A percentile compares a stretch with the other conserved stretches of the same genome.
Evolutionary conservation across 2,113 vertebrate species (phyloP).

Genomic region (Proterorhinus semilunaris): DNA sequence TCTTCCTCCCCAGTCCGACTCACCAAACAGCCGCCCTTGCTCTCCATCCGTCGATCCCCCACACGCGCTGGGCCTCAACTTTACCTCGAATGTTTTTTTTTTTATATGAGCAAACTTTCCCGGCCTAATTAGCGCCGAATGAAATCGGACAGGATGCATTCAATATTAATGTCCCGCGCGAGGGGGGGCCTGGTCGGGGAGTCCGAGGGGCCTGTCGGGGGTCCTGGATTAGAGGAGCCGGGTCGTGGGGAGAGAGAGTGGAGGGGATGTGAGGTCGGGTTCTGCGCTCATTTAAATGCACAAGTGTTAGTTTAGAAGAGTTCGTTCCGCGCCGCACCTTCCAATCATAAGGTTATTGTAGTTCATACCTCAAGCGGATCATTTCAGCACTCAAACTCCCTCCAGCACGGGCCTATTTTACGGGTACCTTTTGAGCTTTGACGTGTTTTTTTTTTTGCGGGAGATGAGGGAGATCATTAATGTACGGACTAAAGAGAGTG

Average conservation of each 20-base stretch:
- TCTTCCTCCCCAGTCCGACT: conserved; percentile 65
- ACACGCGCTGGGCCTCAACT: conserved; percentile 58
- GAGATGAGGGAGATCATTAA: no score
- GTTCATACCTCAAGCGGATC: no score
- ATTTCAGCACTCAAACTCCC: no score
- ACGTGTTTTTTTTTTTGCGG: no score
- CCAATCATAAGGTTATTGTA: no score
- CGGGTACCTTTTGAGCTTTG: no score
- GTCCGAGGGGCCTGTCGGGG: conserved; percentile 16
- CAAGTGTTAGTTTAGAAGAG: conserved; percentile 40
- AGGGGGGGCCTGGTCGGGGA: conserved; percentile 9
- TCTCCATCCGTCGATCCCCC: conserved; percentile 48
- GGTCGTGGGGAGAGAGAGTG: conserved; percentile 17
- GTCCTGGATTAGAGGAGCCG: conserved; percentile 62
- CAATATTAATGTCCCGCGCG: conserved; percentile 67
- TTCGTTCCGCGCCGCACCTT: conserved; percentile 46
- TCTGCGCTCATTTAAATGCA: conserved; percentile 53
- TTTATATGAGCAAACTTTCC: conserved; percentile 66
- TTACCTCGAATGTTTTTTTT: conserved; percentile 66
- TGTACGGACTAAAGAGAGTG: no score
- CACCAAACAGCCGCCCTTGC: conserved; percentile 5
- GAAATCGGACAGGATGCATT: conserved; percentile 70
- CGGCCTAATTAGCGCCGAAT: conserved; percentile 72
- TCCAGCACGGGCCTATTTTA: no score
- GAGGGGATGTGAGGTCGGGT: conserved; percentile 21